phyloP scores from a whole-genome alignment of 1,140 invertebrate genomes.

The Psix sp. region DNA sequence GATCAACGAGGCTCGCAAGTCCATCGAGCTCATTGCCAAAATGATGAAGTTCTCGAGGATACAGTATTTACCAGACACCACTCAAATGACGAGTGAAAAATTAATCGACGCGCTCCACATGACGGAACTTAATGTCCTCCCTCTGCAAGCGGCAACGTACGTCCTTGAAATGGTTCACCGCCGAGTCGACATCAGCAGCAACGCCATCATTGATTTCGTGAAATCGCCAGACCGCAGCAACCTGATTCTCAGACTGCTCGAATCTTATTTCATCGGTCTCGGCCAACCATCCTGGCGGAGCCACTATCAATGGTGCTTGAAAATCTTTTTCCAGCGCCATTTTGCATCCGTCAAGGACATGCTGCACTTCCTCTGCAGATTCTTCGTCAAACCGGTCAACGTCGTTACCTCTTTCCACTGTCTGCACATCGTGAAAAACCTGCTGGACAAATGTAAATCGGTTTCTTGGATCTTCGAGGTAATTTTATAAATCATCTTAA shows the following conservation, averaged over 20 bases:
- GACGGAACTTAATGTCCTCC: constrained; percentile 64
- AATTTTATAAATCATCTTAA: constrained; percentile 8
- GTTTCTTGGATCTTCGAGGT: constrained; percentile 57
- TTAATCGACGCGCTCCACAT: constrained; percentile 64
- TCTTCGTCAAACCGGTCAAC: constrained; percentile 69
- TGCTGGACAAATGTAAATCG: constrained; percentile 60
- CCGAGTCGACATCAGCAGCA: constrained; percentile 65
- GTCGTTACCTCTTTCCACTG: constrained; percentile 66
- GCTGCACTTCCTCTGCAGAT: constrained; percentile 66
- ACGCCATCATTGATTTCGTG: constrained; percentile 66
- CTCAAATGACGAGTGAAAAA: constrained; percentile 69
- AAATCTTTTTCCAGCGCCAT: constrained; percentile 72
- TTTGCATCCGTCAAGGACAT: constrained; percentile 63
- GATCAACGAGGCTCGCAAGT: constrained; percentile 60
- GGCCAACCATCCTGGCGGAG: constrained; percentile 12
- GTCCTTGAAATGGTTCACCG: constrained; percentile 73
- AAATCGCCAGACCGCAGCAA: constrained; percentile 64
- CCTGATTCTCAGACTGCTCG: constrained; percentile 66
- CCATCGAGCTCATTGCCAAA: constrained; percentile 68
- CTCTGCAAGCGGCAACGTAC: constrained; percentile 71
- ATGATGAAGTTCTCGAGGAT: constrained; percentile 64
- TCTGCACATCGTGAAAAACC: constrained; percentile 59
- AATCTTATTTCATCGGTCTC: constrained; percentile 60
- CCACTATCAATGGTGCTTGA: constrained; percentile 71
- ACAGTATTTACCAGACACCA: constrained; percentile 54